These are phyloP conservation scores for Cassiopea andromeda DNA, from an alignment of 30 jellyfish, hydroid and myxozoan genomes.

Conservation along the genomic window DNA sequence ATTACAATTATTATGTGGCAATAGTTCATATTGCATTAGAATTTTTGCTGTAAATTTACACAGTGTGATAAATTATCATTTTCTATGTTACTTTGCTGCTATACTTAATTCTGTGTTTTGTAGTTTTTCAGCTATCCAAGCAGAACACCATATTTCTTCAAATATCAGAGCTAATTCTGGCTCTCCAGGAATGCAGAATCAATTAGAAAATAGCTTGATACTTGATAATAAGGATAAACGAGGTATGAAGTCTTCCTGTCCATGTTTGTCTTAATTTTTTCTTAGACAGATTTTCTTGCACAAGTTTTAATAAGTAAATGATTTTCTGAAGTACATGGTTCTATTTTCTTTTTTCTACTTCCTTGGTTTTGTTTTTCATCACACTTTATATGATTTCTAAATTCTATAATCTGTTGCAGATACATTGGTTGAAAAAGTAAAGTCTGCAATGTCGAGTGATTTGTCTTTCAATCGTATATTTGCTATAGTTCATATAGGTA, in stretches of 20 bases:
- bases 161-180: background rate
- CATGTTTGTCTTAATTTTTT: no score
- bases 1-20: no score
- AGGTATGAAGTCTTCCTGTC: no score
- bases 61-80: no score
- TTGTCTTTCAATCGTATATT: slow-evolving; percentile 36
- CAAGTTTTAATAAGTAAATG: no score
- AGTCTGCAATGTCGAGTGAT: slow-evolving; percentile 57
- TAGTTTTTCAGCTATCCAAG: background rate
- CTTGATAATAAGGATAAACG: background rate
- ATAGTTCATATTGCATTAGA: no score
- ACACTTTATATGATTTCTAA: background rate
- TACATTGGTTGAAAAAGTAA: slow-evolving; percentile 59
- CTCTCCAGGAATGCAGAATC: background rate
- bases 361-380: background rate
- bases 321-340: no score
- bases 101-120: background rate
- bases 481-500: slow-evolving; percentile 87
- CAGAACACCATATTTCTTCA: background rate
- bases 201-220: background rate
- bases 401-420: background rate
- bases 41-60: no score
- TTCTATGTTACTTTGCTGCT: background rate
- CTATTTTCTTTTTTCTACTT: background rate
- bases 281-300: no score